Percentiles rank a stretch among this genome's conserved stretches.
These are phyloP conservation scores for Psylliodes chrysocephalus DNA, from an alignment of 2,888 invertebrate genomes.

Conservation along the genomic window DNA sequence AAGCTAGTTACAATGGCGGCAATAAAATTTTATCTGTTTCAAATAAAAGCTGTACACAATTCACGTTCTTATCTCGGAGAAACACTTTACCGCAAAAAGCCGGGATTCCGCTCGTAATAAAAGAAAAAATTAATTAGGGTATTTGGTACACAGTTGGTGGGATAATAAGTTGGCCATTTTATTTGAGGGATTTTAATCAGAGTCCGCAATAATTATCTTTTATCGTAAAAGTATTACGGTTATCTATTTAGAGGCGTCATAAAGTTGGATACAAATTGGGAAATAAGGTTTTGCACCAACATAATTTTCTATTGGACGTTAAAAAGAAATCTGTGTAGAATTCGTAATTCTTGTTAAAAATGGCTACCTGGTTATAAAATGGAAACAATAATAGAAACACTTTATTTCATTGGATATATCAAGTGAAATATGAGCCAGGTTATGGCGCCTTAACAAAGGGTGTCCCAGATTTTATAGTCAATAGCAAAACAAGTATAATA, in stretches of 20 bases:
- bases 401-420: no score
- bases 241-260: background rate
- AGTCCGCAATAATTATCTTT: conserved; percentile 11
- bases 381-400: no score
- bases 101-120: conserved; percentile 28
- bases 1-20: conserved; percentile 37
- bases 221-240: conserved; percentile 15
- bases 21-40: conserved; percentile 45
- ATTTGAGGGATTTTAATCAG: conserved; percentile 29
- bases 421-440: no score
- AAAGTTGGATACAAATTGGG: background rate
- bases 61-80: conserved; percentile 38
- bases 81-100: conserved; percentile 33
- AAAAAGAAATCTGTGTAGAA: no score
- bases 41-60: conserved; percentile 43
- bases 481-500: no score
- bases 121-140: conserved; percentile 31
- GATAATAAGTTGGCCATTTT: conserved; percentile 23
- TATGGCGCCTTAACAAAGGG: no score
- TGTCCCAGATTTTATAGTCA: no score
- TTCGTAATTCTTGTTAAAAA: no score
- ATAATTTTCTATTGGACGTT: no score
- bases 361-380: no score
- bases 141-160: conserved; percentile 23
- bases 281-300: no score